A percentile compares a stretch with the other conserved stretches of the same genome.
phyloP scores from a whole-genome alignment of 2,797 vertebrate species.

The Syncerus caffer region DNA sequence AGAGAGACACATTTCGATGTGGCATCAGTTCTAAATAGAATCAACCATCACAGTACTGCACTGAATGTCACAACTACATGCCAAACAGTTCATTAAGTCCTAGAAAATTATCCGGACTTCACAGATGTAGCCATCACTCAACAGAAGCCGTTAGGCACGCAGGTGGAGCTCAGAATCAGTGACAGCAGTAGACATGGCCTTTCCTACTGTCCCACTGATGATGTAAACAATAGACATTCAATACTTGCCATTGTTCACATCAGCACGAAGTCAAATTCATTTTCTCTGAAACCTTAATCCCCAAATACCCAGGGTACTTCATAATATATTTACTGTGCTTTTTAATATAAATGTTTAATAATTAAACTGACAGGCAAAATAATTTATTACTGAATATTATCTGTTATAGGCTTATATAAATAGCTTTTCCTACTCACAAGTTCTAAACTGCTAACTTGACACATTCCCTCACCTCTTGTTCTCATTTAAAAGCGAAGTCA shows the following conservation, averaged over 20 bases:
- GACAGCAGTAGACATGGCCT: background rate
- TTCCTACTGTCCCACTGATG: background rate
- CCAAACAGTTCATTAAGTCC: slow-evolving; percentile 34
- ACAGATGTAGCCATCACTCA: background rate
- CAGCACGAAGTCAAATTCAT: background rate
- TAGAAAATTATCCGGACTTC: slow-evolving; percentile 39
- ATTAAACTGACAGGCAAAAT: background rate
- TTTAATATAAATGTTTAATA: slow-evolving; percentile 1
- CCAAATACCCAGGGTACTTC: background rate
- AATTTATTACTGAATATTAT: background rate
- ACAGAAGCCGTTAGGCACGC: background rate
- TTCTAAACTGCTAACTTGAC: background rate
- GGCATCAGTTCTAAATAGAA: slow-evolving; percentile 51
- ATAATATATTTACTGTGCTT: background rate
- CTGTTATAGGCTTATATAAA: background rate
- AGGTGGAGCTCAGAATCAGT: background rate
- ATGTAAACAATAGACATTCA: background rate
- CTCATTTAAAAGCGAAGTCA: slow-evolving; percentile 16
- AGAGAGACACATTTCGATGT: slow-evolving; percentile 29
- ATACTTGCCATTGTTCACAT: background rate
- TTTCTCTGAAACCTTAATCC: slow-evolving; percentile 1
- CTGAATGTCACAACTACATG: slow-evolving; percentile 1
- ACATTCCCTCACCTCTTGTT: background rate
- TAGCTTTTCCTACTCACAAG: background rate
- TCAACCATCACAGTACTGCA: background rate